Base-by-base conservation (phyloP, 2,888 invertebrate species). In the Lasioglossum leucozonium region DNA sequence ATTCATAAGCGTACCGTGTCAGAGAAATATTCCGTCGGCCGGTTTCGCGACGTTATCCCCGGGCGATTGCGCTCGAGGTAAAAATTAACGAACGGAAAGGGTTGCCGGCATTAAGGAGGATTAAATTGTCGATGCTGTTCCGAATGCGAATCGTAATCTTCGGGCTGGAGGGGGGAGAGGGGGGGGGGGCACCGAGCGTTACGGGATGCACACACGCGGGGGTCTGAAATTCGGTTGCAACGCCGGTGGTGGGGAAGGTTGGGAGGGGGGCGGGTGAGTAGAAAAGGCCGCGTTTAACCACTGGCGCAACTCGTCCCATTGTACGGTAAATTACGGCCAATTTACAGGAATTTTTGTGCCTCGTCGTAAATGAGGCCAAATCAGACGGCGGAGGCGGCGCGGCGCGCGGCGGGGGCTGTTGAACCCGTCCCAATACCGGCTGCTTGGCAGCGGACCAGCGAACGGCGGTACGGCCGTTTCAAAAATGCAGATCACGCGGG, bases 291-390 rank as follows among this genome's bases (percentile, higher is more conserved):
- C 74, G 81, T 82, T 86, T 76, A 85, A 85, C 86, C 81, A 69
- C 75, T 75, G 82, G 77, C 82, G 77, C 86, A 80, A 78, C 86
- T 86, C 81, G 77, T 86, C 72, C 86, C 84, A 89, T 89, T 87
- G 85, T 87, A 30, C 75, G 84, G 82, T 89, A 86, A 93, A 94
- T 94, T 93, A 92, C 92, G 90, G 88, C 91, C 92, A 94, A 94
- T 94, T 93, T 92, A 93, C 90, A 91, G 84, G 91, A 92, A 93
- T 92, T 93, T 93, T 93, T 92, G 84, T 85, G 78, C 85, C 87
- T 89, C 87, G 86, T 86, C 91, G 90, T 93, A 92, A 93, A 94
- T 93, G 93, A 93, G 92, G 93, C 90, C 89, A 92, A 93, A 93
- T 93, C 92, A 92, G 91, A 90, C 91, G 90, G 90, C 89, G 87